Conservation (phyloP, 2,113 vertebrate species). For the Canis aureus region DNA sequence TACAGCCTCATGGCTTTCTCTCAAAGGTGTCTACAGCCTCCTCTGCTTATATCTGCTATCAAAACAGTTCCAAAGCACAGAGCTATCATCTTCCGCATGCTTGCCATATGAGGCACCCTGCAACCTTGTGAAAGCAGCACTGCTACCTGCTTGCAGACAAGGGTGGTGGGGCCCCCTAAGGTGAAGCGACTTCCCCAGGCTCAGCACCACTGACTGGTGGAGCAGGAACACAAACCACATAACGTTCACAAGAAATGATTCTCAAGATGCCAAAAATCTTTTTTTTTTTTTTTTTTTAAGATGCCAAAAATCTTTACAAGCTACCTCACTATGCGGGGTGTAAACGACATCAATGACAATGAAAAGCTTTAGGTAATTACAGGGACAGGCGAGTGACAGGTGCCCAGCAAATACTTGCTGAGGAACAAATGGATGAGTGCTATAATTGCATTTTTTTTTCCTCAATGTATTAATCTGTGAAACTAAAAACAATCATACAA, state of each 20-base stretch:
- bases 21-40: not conserved
- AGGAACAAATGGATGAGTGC: not conserved
- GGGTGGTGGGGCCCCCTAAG: not conserved
- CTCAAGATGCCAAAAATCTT: not conserved
- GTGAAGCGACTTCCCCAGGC: too few species aligned
- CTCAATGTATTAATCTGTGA: not conserved
- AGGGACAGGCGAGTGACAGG: not conserved
- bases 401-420: not conserved
- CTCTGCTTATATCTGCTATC: too few species aligned
- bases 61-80: not conserved
- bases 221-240: not conserved
- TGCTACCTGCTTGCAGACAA: accelerated
- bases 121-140: not conserved
- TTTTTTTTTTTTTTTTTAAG: not conserved
- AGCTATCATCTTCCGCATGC: not conserved
- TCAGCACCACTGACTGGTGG: accelerated
- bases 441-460: not conserved
- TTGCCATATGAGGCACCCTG: accelerated
- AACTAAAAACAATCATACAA: not conserved
- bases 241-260: not conserved
- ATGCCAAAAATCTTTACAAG: not conserved
- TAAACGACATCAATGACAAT: not conserved
- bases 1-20: accelerated
- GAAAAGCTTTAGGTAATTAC: not conserved
- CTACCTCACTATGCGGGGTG: not conserved